A percentile compares a stretch with the other conserved stretches of the same genome.
These are phyloP conservation scores for Drosophila maculinotata DNA, from an alignment of 2,888 invertebrate genomes.

Conservation along the genomic window DNA sequence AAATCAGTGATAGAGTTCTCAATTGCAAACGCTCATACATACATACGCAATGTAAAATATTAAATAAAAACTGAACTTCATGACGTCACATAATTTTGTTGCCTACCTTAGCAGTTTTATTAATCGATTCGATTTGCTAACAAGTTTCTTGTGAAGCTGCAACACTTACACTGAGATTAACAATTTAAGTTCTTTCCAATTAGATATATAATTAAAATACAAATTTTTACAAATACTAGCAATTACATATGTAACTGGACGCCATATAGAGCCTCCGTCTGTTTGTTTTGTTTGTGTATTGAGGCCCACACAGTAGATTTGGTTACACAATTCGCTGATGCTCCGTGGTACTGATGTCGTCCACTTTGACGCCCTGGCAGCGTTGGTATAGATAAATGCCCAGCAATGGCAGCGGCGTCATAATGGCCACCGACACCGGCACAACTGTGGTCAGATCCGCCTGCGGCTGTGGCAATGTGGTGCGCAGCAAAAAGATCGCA, in stretches of 20 bases:
- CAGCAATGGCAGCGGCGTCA: constrained; percentile 95
- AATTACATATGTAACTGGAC: too few species aligned
- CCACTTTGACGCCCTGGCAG: constrained; percentile 35
- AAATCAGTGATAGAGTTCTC: neutral
- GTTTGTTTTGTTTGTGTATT: too few species aligned
- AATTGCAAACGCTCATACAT: neutral
- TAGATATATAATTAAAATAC: too few species aligned
- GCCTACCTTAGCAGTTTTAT: constrained; percentile 1
- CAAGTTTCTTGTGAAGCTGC: neutral
- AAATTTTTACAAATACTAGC: too few species aligned
- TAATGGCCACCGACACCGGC: constrained; percentile 95
- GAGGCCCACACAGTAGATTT: too few species aligned
- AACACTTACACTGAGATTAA: neutral
- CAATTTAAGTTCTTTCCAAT: neutral
- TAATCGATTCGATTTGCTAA: neutral
- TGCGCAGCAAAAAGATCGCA: constrained; percentile 93
- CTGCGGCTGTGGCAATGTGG: constrained; percentile 93
- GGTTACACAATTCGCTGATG: constrained; percentile 54
- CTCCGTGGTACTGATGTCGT: constrained; percentile 33
- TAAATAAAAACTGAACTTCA: neutral
- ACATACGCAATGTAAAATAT: constrained; percentile 15
- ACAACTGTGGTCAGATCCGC: constrained; percentile 96
- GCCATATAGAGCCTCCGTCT: too few species aligned
- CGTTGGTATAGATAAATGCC: constrained; percentile 86
- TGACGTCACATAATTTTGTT: too few species aligned